Evolutionary conservation across 2,797 vertebrate genomes (phyloP), one percentile per base, ranked within the genome.

Genomic region (Melanogrammus aeglefinus): DNA sequence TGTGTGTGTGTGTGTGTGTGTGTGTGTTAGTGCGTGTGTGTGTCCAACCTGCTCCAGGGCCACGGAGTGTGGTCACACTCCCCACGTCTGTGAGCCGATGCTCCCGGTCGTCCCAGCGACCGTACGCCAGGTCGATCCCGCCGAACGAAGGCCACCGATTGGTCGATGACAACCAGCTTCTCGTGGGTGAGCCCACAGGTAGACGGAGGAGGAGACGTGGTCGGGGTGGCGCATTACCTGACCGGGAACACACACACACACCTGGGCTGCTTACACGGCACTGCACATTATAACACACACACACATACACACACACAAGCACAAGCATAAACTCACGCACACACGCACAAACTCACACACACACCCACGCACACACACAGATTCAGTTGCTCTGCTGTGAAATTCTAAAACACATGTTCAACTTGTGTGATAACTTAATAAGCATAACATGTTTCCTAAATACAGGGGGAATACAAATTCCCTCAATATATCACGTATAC

Each of bases 211-310:
- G 0, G 98, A 99, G 39, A 99, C 96, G 0, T 99, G 98, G 86
- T 99, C 98, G 0, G 98, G 98, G 78, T 99, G 97, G 35, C 98
- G 95, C 97, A 99, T 99, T 88, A 99, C 97, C 98, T 99, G 82
- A 0, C 36, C 39, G n/a, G 44, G 16, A 24, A 35, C 27, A 39
- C 1, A 47, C 51, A 39, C 1, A 47, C 51, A 29, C 66, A 70
- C 21, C 39, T 38, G 39, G 9, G 39, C 9, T 41, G 7, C 39
- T 41, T 41, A 10, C 39, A 41, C 9, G 9, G 12, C 12, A 12
- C 39, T 44, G 41, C 24, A 66, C 21, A 66, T 21, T 21, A 14
- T 14, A 8, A 14, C 51, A 63, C 51, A 63, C 16, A 18, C 51
- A 63, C n/a, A n/a, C 51, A 63, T 7, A n/a, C 16, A 14, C 36